A percentile compares a stretch with the other conserved stretches of the same genome.
phyloP scores from a whole-genome alignment of 2,797 vertebrate genomes.

The Peromyscus nudipes region DNA sequence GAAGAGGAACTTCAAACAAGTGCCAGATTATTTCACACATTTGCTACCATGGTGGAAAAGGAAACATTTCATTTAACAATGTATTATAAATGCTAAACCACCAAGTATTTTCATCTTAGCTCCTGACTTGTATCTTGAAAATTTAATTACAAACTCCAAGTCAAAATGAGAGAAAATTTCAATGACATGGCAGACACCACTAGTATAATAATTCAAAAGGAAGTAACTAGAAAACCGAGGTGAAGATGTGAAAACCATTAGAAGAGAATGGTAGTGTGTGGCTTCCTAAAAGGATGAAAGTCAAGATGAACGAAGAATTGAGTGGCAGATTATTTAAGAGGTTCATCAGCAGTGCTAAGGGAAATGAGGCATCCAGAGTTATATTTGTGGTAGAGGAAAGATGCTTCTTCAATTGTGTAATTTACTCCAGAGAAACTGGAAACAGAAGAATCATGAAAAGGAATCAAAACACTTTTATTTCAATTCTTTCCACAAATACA shows the following conservation, averaged over 20 bases:
- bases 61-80: constrained; percentile 9
- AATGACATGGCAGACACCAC: neutral
- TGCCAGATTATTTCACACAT: neutral
- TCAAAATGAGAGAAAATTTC: constrained; percentile 6
- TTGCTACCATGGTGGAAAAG: neutral
- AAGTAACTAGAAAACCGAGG: neutral
- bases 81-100: neutral
- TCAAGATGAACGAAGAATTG: constrained; percentile 30
- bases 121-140: neutral
- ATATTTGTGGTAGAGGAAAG: constrained; percentile 42
- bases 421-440: constrained; percentile 49
- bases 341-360: neutral
- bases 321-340: neutral
- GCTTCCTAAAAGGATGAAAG: constrained; percentile 12
- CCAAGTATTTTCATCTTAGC: neutral
- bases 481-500: constrained; percentile 31
- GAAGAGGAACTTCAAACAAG: constrained; percentile 3
- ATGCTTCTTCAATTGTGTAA: constrained; percentile 33
- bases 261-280: neutral
- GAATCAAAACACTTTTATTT: neutral
- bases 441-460: constrained; percentile 44
- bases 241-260: neutral
- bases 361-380: neutral
- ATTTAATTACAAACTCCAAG: constrained; percentile 1
- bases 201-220: neutral